Base-by-base conservation (phyloP, 2,888 invertebrate genomes). In the Augochlorella aurata region DNA sequence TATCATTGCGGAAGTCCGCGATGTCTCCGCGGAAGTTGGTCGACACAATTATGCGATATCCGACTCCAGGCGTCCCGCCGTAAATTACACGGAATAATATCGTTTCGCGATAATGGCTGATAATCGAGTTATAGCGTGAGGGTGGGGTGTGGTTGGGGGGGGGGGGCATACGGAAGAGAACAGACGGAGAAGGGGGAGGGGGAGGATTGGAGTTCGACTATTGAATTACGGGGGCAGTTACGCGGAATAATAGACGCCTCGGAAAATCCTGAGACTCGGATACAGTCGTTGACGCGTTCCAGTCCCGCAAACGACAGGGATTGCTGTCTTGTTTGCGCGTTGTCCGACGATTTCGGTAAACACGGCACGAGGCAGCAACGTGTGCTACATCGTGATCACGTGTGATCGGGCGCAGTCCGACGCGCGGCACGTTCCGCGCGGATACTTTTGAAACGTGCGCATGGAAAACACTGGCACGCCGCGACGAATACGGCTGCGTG, bases 41-140 rank as follows among this genome's bases (percentile, higher is more conserved):
- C 71, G 79, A 77, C 79, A 70, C 85, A 85, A 85, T 85, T 85
- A 85, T 54, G 78, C 72, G 79, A 82, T 80, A 87, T 81, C 86
- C 87, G 84, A 88, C 86, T 88, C 83, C 85, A 86, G 84, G 81
- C 86, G 87, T 74, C 58, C 29, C 79, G 47, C 74, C 79, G 81
- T 88, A 85, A 86, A 87, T 89, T 89, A 88, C 82, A 74, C 75
- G 83, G 85, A 87, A 89, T 87, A 89, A 89, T 89, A 88, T 87
- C 86, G 83, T 89, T 65, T 88, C 84, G 85, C 79, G 89, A 89
- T 89, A 88, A 89, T 89, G 82, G 83, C 71, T 82, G 86, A 89
- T 89, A 89, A 89, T 89, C 87, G 75, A 83, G 85, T 88, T 88
- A 79, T 81, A 84, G 82, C 81, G 79, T 84, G 87, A 50, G 49